phyloP scores from a whole-genome alignment of 2,888 invertebrate species.

The Andrena camellia region DNA sequence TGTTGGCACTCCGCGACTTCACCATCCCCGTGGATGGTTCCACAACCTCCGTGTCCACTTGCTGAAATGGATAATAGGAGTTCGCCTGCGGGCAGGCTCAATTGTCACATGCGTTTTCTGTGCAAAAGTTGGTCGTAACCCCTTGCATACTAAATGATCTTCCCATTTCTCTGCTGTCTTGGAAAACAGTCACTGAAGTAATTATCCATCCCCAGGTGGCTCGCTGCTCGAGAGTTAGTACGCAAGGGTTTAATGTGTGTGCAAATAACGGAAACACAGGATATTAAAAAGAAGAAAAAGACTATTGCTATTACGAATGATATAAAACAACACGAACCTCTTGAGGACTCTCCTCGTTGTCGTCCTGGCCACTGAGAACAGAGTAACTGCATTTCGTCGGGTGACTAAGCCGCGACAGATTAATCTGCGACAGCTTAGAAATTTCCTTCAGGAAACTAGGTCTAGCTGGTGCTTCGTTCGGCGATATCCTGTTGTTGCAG shows the following conservation, averaged over 20 bases:
- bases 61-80: constrained; percentile 84
- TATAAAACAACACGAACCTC: constrained; percentile 72
- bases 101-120: constrained; percentile 55
- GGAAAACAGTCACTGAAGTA: neutral
- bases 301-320: neutral
- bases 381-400: constrained; percentile 90
- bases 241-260: constrained; percentile 3
- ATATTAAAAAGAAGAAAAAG: neutral
- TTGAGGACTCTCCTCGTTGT: constrained; percentile 89
- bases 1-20: constrained; percentile 85
- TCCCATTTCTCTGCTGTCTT: neutral
- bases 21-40: constrained; percentile 85
- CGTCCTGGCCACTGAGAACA: constrained; percentile 88
- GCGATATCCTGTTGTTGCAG: constrained; percentile 83
- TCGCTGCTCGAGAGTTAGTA: neutral
- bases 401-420: constrained; percentile 88
- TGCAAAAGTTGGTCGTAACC: constrained; percentile 10
- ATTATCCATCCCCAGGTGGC: neutral
- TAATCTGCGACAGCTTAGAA: constrained; percentile 90
- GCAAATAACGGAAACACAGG: neutral
- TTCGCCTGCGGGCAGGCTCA: constrained; percentile 81
- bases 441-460: constrained; percentile 89
- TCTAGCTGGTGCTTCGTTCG: constrained; percentile 84
- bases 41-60: constrained; percentile 82
- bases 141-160: neutral